Base-by-base conservation (phyloP, 2,797 vertebrate species). In the Xenopus petersii region DNA sequence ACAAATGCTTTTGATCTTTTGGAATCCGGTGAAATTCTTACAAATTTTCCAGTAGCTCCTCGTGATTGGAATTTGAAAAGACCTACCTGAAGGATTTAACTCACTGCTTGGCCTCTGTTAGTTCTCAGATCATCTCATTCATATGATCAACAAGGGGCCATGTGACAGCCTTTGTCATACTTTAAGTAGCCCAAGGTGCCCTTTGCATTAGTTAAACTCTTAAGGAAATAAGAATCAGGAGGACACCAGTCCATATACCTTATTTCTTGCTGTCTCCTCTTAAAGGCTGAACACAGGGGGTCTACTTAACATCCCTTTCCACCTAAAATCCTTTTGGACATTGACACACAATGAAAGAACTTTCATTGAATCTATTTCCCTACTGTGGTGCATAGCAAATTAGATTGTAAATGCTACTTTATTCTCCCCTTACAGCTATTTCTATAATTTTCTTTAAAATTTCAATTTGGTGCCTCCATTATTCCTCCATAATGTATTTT, bases 321-420 rank as follows among this genome's bases (percentile, higher is more conserved):
- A 92, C 92, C 92, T 90, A 92, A 89, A 94, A 94, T 95, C 94
- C 94, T 95, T 92, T 95, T 91, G 87, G 91, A 94, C 87, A 88
- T 86, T 86, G 86, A 84, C 89, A 87, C 89, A 91, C 93, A 92
- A 94, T 94, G 94, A 95, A 94, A 91, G 86, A 85, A 88, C 87
- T 89, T 90, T 86, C 92, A 93, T 89, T 88, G 89, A 92, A 93
- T 94, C 93, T 89, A 94, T 95, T 93, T 92, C 93, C 94, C 93
- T 93, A 93, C 94, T 94, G 93, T 73, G 85, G 93, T 93, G 94
- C 95, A 95, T 94, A 96, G 93, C 95, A 97, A 97, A 98, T 98
- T 94, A 95, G 93, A 94, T 95, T 94, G 96, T 95, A 96, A 95
- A 94, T 93, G 91, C 90, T 94, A 93, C 90, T 90, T 93, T 51